Evolutionary conservation across 2,797 vertebrate genomes (phyloP).

Genomic region (Limosa lapponica): DNA sequence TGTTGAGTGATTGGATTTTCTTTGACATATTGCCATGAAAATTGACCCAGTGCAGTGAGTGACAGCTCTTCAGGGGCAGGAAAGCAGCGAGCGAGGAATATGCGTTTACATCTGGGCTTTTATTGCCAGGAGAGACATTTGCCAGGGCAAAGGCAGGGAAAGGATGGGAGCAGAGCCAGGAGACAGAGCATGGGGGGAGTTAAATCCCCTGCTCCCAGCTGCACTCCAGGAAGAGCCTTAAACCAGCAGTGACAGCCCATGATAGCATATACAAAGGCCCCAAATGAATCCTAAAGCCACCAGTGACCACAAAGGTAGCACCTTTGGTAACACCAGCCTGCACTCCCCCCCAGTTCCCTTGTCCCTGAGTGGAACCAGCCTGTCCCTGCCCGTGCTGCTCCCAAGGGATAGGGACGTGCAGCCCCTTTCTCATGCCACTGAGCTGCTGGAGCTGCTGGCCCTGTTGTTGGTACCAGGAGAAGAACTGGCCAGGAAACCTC

Average conservation of each 20-base stretch:
- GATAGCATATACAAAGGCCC: background rate
- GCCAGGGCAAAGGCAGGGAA: background rate
- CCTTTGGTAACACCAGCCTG: background rate
- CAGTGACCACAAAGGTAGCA: background rate
- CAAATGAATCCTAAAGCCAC: background rate
- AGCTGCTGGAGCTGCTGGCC: background rate
- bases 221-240: background rate
- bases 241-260: background rate
- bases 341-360: background rate
- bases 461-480: background rate
- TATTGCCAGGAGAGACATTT: background rate
- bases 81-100: background rate
- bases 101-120: background rate
- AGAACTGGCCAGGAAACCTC: background rate
- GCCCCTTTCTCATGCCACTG: background rate
- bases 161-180: background rate
- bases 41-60: constrained; percentile 46
- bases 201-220: background rate
- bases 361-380: background rate
- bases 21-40: constrained; percentile 67
- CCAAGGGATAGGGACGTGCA: background rate
- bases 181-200: background rate
- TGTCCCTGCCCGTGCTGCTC: background rate
- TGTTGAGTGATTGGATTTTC: constrained; percentile 67
- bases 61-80: constrained; percentile 49